Conservation (phyloP, 2,797 vertebrate species). For the Nyctibius grandis region DNA sequence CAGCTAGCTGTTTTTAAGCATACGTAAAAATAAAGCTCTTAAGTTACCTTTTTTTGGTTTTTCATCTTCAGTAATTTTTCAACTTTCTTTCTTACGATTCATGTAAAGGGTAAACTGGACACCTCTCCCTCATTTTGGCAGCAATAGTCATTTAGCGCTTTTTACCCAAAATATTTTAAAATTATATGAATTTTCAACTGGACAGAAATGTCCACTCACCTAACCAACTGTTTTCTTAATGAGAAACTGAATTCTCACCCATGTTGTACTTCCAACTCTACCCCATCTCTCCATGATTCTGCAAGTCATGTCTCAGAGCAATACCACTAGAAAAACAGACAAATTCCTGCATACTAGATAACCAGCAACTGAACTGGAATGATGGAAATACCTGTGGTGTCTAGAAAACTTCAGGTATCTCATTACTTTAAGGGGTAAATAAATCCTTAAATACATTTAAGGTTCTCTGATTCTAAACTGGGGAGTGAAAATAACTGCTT, state of each 20-base stretch:
- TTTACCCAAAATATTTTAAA: background rate
- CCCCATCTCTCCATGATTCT: background rate
- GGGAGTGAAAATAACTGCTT: accelerated
- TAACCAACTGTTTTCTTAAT: background rate
- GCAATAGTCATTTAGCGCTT: background rate
- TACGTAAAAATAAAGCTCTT: background rate
- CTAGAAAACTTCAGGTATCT: background rate
- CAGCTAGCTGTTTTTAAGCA: background rate
- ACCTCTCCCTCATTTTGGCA: background rate
- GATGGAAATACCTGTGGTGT: background rate
- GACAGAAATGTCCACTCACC: background rate
- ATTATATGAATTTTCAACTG: background rate
- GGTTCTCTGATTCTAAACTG: background rate
- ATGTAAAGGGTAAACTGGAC: background rate
- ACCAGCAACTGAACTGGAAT: background rate
- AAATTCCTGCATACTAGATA: background rate
- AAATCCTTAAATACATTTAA: background rate
- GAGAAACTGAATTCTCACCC: background rate
- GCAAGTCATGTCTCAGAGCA: background rate
- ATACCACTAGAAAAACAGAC: background rate
- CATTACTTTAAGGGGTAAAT: background rate
- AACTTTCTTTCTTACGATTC: background rate
- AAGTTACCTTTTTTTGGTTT: background rate
- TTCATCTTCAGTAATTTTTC: background rate
- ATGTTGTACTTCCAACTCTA: background rate